Conservation (phyloP, 1,140 invertebrate species). For the Adelges cooleyi region DNA sequence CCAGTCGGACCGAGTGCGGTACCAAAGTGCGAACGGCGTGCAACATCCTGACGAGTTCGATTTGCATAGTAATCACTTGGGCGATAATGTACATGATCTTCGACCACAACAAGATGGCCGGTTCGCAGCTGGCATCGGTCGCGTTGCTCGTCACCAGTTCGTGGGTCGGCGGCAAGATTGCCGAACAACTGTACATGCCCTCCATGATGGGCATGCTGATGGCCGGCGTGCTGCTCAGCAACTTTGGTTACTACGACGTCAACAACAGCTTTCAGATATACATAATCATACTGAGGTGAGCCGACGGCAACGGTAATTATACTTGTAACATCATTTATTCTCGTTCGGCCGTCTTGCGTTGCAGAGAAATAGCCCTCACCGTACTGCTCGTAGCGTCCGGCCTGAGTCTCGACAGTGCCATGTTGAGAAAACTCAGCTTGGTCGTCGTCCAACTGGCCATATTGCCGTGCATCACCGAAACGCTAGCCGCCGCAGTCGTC, state of each 20-base stretch:
- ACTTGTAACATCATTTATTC: no score
- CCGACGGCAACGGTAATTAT: background rate
- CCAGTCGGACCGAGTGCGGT: background rate
- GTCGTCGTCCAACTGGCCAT: constrained; percentile 51
- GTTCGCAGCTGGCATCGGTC: constrained; percentile 64
- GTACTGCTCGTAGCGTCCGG: constrained; percentile 65
- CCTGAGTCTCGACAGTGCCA: constrained; percentile 55
- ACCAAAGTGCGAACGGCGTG: background rate
- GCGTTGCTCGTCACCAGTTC: constrained; percentile 40
- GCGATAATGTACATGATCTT: constrained; percentile 48
- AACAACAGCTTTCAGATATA: constrained; percentile 30
- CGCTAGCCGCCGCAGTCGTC: constrained; percentile 45
- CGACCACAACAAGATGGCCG: constrained; percentile 55
- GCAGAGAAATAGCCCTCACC: constrained; percentile 52
- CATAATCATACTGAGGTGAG: constrained; percentile 31
- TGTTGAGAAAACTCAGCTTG: constrained; percentile 47
- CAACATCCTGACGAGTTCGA: background rate
- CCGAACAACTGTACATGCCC: constrained; percentile 27
- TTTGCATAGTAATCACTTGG: constrained; percentile 23
- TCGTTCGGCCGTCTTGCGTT: no score
- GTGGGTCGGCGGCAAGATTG: constrained; percentile 25
- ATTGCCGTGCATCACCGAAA: constrained; percentile 54
- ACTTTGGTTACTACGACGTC: constrained; percentile 31
- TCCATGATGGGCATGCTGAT: constrained; percentile 34
- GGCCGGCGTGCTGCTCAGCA: constrained; percentile 31